phyloP scores from a whole-genome alignment of 2,888 invertebrate genomes.

The Lacanobia oleracea region DNA sequence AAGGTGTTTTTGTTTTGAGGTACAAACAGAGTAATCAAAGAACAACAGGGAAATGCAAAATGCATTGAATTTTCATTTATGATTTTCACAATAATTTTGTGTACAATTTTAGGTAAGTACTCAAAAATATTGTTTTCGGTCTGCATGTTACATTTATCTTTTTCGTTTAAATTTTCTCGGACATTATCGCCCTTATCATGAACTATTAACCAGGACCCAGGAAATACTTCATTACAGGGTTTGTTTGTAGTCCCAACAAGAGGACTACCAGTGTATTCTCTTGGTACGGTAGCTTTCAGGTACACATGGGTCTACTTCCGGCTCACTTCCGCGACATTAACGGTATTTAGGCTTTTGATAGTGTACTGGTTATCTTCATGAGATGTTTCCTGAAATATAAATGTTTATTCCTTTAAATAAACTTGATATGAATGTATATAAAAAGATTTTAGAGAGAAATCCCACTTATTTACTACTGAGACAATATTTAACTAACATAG shows the following conservation, averaged over 20 bases:
- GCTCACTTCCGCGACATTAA: conserved; percentile 5
- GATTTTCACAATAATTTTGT: no score
- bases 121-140: no score
- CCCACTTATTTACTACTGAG: neutral
- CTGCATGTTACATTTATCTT: no score
- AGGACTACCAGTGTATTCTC: conserved; percentile 15
- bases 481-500: no score
- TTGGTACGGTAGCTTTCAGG: conserved; percentile 11
- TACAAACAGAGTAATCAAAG: no score
- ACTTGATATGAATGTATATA: neutral
- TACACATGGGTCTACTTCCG: conserved; percentile 20
- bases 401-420: neutral
- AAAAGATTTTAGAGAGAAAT: neutral
- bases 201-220: conserved; percentile 1
- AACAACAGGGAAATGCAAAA: no score
- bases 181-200: no score
- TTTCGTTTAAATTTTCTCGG: no score
- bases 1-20: no score
- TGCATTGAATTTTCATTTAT: no score
- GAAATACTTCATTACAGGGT: conserved; percentile 6
- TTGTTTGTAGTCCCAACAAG: conserved; percentile 1
- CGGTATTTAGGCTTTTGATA: neutral
- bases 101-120: no score
- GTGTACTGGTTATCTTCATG: neutral
- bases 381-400: conserved; percentile 3